A percentile compares a stretch with the other conserved stretches of the same genome.
These are phyloP conservation scores for Ips nitidus DNA, from an alignment of 1,140 invertebrate genomes.

Conservation along the genomic window DNA sequence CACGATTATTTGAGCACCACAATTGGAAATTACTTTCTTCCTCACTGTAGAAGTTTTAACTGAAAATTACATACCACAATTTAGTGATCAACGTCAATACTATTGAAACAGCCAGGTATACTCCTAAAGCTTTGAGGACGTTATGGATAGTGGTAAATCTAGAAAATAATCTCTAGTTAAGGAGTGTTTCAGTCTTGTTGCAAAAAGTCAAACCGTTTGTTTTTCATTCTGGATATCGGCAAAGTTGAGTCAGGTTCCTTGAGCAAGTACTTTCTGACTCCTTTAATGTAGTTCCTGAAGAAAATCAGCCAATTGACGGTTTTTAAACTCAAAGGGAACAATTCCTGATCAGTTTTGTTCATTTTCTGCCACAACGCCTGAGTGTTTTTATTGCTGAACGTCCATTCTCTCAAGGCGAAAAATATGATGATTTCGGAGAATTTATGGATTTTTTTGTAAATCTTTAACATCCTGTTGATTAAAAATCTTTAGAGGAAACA, in stretches of 20 bases:
- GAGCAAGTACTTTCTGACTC: slow-evolving; percentile 61
- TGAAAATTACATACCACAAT: not conserved
- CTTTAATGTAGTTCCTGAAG: slow-evolving; percentile 60
- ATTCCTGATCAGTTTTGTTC: slow-evolving; percentile 57
- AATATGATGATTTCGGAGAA: slow-evolving; percentile 70
- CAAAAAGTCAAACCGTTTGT: slow-evolving; percentile 17
- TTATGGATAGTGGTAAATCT: not conserved
- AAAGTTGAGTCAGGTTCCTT: slow-evolving; percentile 63
- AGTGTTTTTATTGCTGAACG: slow-evolving; percentile 68
- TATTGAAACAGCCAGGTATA: not conserved
- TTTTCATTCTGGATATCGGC: slow-evolving; percentile 50
- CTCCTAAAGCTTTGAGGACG: not conserved
- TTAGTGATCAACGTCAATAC: not conserved
- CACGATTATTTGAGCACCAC: no score
- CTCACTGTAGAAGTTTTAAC: no score
- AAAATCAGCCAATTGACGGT: slow-evolving; percentile 63
- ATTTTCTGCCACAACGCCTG: slow-evolving; percentile 60
- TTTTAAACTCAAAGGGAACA: slow-evolving; percentile 71
- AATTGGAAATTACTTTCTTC: no score
- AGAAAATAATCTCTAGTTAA: no score
- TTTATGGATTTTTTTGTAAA: slow-evolving; percentile 75
- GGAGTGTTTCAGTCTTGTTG: no score
- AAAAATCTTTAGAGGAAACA: not conserved
- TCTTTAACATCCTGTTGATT: slow-evolving; percentile 61
- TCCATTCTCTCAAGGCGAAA: slow-evolving; percentile 72